phyloP scores from a whole-genome alignment of 2,888 invertebrate species.

The Gandaritis pyraliata region DNA sequence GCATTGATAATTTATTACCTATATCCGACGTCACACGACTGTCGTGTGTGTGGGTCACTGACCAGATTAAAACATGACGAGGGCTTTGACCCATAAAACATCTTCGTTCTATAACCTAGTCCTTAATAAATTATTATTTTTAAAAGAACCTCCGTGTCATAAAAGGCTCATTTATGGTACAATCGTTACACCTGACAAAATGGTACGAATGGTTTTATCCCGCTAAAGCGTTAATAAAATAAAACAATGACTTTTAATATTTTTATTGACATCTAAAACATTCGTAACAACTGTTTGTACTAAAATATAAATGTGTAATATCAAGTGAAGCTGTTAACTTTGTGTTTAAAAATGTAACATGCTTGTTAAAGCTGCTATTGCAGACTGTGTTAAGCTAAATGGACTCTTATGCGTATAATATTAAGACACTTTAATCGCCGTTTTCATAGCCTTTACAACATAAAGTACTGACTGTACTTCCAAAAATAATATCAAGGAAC shows the following conservation, averaged over 20 bases:
- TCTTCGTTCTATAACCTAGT: too few species aligned
- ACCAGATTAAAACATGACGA: too few species aligned
- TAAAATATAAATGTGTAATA: constrained; percentile 80
- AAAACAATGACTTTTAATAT: constrained; percentile 59
- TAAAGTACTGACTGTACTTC: constrained; percentile 48
- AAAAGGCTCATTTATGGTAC: too few species aligned
- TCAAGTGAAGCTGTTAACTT: constrained; percentile 78
- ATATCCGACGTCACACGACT: too few species aligned
- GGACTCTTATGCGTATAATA: constrained; percentile 56
- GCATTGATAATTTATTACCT: too few species aligned
- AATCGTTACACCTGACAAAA: too few species aligned
- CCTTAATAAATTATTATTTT: too few species aligned
- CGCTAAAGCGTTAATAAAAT: constrained; percentile 44
- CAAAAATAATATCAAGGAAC: constrained; percentile 51
- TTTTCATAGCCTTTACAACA: constrained; percentile 57
- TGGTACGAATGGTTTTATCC: too few species aligned
- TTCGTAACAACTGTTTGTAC: constrained; percentile 83
- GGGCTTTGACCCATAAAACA: too few species aligned
- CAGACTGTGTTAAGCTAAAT: constrained; percentile 71
- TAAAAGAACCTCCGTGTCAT: too few species aligned
- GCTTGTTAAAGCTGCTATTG: constrained; percentile 70
- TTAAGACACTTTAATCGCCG: constrained; percentile 64
- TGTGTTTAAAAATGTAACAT: constrained; percentile 64
- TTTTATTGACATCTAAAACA: constrained; percentile 83
- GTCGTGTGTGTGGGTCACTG: too few species aligned